Evolutionary conservation across 1,140 invertebrate species (phyloP), one percentile per base, ranked within the genome.

Genomic region (Danaus melanippus): DNA sequence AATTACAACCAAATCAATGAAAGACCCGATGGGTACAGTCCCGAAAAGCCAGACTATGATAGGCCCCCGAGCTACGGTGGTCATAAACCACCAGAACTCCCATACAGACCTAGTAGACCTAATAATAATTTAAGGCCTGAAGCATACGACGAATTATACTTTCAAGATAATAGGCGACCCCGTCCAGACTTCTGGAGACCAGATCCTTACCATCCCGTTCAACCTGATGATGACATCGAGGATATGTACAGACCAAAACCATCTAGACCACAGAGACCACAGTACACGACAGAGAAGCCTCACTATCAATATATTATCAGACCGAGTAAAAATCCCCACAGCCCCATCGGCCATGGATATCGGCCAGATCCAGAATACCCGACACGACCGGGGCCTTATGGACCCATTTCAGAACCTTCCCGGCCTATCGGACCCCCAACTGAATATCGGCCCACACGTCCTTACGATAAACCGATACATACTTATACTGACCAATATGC

Each of bases 251-350:
- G 75, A 11, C 66, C 65, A n/a, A 76, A 58, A 48, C 67, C 74
- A 8, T n/a, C 44, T 6, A 69, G 62, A 42, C 69, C 71, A 8
- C 42, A 60, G 15, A 55, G 62, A 43, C 61, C 66, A 43, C 41
- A 64, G 21, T 65, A 67, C 42, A 43, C 50, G 12, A 64, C 74
- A 51, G 71, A 82, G 46, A 62, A 59, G 43, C 80, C 78, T 8
- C 60, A 79, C 39, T 82, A 82, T 48, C 62, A 74, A 12, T 86
- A 84, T 49, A 73, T 81, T 43, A 67, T 71, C 2, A 69, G 83
- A 51, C 83, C 83, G 9, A 79, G 70, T 53, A 70, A 69, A 46
- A 83, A 69, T 59, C 83, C 79, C 46, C 53, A 11, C 7, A 64
- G 53, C 56, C 70, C 66, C 6, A 57, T 73, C 39, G 67, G 74